Conservation (phyloP, 2,797 vertebrate genomes). For the Pteronotus mesoamericanus region DNA sequence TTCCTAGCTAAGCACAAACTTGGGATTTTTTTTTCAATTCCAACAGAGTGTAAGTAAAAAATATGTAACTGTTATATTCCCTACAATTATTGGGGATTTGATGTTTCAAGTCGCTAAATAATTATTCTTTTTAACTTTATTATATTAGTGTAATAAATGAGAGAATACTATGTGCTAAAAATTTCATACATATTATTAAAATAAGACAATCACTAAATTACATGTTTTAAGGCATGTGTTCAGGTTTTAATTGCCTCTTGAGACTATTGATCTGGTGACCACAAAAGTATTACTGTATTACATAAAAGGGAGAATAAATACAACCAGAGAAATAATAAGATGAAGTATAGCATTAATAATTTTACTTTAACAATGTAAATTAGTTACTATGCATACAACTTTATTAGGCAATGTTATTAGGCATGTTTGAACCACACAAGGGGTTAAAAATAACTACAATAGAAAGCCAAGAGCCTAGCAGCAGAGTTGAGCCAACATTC, state of each 20-base stretch:
- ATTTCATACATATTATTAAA: slow-evolving; percentile 42
- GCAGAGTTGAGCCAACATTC: slow-evolving; percentile 69
- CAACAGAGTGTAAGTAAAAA: neutral
- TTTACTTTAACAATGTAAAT: slow-evolving; percentile 52
- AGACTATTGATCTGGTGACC: neutral
- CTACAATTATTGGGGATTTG: neutral
- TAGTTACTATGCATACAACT: slow-evolving; percentile 40
- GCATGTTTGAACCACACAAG: slow-evolving; percentile 62
- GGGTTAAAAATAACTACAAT: slow-evolving; percentile 73
- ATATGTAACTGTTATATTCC: neutral
- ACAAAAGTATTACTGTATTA: slow-evolving; percentile 39
- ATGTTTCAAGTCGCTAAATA: neutral
- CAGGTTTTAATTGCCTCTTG: slow-evolving; percentile 48
- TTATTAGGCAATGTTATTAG: slow-evolving; percentile 34
- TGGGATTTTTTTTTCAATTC: neutral
- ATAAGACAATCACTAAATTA: slow-evolving; percentile 44
- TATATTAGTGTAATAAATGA: neutral
- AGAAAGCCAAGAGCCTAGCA: slow-evolving; percentile 64
- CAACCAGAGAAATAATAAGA: slow-evolving; percentile 50
- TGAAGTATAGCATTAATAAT: slow-evolving; percentile 31
- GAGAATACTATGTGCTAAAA: neutral
- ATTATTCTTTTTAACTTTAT: slow-evolving; percentile 24
- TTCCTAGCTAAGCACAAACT: slow-evolving; percentile 4
- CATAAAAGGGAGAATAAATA: slow-evolving; percentile 40
- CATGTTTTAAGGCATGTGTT: neutral